phyloP scores from a whole-genome alignment of 2,797 vertebrate genomes.

The Sebastes matsubarae region DNA sequence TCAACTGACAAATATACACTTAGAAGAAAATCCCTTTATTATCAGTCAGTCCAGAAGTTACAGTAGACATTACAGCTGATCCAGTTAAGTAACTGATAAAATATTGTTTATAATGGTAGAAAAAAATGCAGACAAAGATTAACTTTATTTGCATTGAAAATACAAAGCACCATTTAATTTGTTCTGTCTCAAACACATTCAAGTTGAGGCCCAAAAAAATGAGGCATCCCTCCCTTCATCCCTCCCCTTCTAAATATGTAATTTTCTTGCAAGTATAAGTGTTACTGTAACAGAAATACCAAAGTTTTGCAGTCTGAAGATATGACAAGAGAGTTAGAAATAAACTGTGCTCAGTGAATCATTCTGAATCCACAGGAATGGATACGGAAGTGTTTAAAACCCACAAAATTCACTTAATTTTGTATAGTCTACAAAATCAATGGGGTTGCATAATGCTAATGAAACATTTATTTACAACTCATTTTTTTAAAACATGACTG shows the following conservation, averaged over 20 bases:
- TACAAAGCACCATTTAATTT: slow-evolving; percentile 12
- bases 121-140: neutral
- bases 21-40: slow-evolving; percentile 19
- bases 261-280: too few species aligned
- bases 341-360: too few species aligned
- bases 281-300: neutral
- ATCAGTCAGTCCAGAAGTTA: neutral
- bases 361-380: too few species aligned
- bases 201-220: neutral
- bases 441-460: too few species aligned
- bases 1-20: neutral
- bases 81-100: too few species aligned
- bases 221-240: too few species aligned
- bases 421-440: too few species aligned
- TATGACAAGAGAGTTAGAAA: neutral
- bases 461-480: too few species aligned
- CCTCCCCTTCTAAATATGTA: too few species aligned
- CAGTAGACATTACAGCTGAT: neutral
- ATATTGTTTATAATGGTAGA: neutral
- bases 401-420: too few species aligned
- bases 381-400: too few species aligned
- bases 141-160: slow-evolving; percentile 24
- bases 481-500: too few species aligned
- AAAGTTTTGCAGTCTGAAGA: slow-evolving; percentile 12
- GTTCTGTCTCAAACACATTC: neutral